Evolutionary conservation across 2,888 invertebrate species (phyloP).

Genomic region (Cephus runcator): DNA sequence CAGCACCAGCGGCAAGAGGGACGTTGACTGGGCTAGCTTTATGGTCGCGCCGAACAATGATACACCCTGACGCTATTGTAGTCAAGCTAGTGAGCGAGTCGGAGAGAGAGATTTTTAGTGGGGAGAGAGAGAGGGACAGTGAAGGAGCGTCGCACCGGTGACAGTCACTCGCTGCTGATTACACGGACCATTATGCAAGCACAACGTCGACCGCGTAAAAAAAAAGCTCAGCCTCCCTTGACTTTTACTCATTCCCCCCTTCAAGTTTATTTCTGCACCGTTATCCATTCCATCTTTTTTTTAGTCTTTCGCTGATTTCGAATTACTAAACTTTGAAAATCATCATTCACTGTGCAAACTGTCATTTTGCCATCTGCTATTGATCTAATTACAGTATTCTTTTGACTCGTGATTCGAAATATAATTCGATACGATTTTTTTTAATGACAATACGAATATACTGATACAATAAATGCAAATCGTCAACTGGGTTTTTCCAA

Average conservation of each 20-base stretch:
- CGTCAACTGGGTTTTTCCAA: not conserved
- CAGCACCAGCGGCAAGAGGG: not conserved
- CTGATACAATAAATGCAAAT: not conserved
- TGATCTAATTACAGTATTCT: not conserved
- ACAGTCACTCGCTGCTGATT: constrained; percentile 63
- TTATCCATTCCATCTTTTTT: not conserved
- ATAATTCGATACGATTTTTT: not conserved
- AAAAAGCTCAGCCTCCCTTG: not conserved
- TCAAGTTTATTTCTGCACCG: not conserved
- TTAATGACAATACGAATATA: not conserved
- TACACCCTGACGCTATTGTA: constrained; percentile 53
- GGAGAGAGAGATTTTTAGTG: constrained; percentile 18
- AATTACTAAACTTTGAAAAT: not conserved
- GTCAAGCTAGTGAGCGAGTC: constrained; percentile 19
- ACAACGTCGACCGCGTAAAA: constrained; percentile 46
- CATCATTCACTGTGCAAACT: not conserved
- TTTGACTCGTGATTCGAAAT: not conserved
- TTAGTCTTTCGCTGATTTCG: not conserved
- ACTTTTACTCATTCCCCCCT: not conserved
- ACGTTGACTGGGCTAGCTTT: constrained; percentile 27
- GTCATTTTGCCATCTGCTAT: not conserved
- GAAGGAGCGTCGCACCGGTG: constrained; percentile 31
- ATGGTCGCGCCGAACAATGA: constrained; percentile 54
- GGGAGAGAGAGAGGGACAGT: constrained; percentile 23
- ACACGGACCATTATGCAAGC: constrained; percentile 64